Conservation (phyloP, 2,888 invertebrate species). For the Pyrocoelia pectoralis region DNA sequence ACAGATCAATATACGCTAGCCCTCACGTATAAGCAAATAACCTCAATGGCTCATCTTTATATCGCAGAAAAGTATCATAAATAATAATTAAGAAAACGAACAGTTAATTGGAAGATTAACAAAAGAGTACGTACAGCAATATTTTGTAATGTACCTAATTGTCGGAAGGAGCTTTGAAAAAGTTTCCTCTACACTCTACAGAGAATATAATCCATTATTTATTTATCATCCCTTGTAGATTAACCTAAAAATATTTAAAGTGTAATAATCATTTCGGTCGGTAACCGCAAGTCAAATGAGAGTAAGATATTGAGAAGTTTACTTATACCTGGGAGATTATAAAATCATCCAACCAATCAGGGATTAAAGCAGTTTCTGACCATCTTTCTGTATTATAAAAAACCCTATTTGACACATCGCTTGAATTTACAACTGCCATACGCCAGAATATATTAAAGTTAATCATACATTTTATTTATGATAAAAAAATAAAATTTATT, state of each 20-base stretch:
- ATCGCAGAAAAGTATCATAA: background rate
- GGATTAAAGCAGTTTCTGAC: slow-evolving; percentile 1
- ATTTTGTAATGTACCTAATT: too few relatives aligned
- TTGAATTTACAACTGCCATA: background rate
- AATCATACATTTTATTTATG: background rate
- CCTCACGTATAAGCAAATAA: slow-evolving; percentile 17
- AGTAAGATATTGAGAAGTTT: background rate
- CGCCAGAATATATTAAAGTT: background rate
- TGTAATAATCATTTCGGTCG: background rate
- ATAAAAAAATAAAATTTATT: too few relatives aligned
- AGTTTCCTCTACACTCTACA: background rate
- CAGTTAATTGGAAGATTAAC: too few relatives aligned
- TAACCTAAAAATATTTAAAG: background rate
- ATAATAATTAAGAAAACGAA: background rate
- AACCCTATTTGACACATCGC: background rate
- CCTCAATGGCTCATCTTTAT: slow-evolving; percentile 3
- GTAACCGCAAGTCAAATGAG: slow-evolving; percentile 1
- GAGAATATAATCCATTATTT: background rate
- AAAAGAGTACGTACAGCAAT: too few relatives aligned
- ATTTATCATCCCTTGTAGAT: background rate
- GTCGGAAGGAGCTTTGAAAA: too few relatives aligned
- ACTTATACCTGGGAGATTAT: background rate
- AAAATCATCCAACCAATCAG: background rate
- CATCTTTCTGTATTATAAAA: background rate
- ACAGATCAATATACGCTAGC: slow-evolving; percentile 15